Evolutionary conservation across 2,797 vertebrate genomes (phyloP).

Genomic region (Somateria mollissima): DNA sequence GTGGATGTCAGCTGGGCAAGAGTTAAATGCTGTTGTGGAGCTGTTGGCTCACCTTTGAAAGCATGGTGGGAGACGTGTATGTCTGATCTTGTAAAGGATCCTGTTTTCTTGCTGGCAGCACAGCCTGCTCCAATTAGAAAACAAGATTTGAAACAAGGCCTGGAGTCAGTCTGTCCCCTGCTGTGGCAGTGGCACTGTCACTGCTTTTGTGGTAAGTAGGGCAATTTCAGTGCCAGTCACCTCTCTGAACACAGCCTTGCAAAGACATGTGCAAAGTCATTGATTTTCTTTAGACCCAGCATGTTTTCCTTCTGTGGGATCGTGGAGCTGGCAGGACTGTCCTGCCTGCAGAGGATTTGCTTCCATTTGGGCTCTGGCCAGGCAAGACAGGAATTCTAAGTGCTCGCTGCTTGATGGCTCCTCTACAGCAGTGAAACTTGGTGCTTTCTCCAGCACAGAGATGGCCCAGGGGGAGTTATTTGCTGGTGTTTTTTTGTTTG

Average conservation of each 20-base stretch:
- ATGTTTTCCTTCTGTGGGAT: conserved; percentile 21
- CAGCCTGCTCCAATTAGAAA: conserved; percentile 31
- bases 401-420: not conserved
- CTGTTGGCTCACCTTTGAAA: not conserved
- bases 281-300: conserved; percentile 31
- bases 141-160: conserved; percentile 15
- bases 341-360: conserved; percentile 43
- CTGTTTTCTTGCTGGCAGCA: conserved; percentile 44
- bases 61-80: not conserved
- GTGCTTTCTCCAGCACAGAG: not conserved
- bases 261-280: conserved; percentile 45
- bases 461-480: not conserved
- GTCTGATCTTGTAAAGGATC: not conserved
- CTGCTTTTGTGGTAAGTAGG: conserved; percentile 44
- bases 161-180: conserved; percentile 2
- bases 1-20: not conserved
- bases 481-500: not conserved
- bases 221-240: conserved; percentile 40
- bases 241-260: conserved; percentile 47
- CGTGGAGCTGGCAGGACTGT: conserved; percentile 47
- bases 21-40: not conserved
- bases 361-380: conserved; percentile 54
- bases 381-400: conserved; percentile 41
- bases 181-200: conserved; percentile 25
- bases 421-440: not conserved